These are phyloP conservation scores for Pelodytes ibericus DNA, from an alignment of 2,797 vertebrate species.

Conservation along the genomic window DNA sequence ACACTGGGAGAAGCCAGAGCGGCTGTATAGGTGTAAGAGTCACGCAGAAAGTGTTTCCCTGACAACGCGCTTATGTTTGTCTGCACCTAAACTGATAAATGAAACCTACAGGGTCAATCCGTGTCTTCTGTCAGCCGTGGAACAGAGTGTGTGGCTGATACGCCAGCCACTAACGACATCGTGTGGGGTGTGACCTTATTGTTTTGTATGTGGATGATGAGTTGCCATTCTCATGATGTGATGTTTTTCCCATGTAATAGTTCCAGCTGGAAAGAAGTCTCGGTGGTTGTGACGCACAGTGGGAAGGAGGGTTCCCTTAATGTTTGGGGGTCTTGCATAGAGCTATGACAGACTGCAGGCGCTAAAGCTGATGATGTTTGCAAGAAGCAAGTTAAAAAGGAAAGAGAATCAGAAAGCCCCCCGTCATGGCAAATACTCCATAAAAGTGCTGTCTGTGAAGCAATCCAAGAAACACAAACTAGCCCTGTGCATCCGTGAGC, in stretches of 20 bases:
- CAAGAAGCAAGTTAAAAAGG: constrained; percentile 76
- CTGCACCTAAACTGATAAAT: background rate
- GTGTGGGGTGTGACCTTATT: too few species aligned
- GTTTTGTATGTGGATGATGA: too few species aligned
- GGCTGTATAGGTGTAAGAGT: too few species aligned
- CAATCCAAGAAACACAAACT: constrained; percentile 71
- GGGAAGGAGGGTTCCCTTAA: constrained; percentile 61
- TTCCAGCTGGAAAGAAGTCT: constrained; percentile 65
- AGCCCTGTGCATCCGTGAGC: constrained; percentile 66
- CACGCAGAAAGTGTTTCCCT: too few species aligned
- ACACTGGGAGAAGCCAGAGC: too few species aligned
- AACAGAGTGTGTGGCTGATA: too few species aligned
- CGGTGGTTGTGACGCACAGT: constrained; percentile 60
- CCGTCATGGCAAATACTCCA: constrained; percentile 68
- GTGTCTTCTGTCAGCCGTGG: too few species aligned
- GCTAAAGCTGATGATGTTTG: constrained; percentile 75
- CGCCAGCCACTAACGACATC: too few species aligned
- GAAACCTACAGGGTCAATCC: too few species aligned
- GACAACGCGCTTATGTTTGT: background rate
- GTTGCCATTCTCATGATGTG: too few species aligned
- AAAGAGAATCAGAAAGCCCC: constrained; percentile 70
- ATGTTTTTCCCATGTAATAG: constrained; percentile 67
- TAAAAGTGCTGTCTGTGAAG: constrained; percentile 71
- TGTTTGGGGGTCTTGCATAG: constrained; percentile 58
- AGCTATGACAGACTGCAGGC: constrained; percentile 65